Evolutionary conservation across 1,140 invertebrate species (phyloP).

Genomic region (Batillaria attramentaria): DNA sequence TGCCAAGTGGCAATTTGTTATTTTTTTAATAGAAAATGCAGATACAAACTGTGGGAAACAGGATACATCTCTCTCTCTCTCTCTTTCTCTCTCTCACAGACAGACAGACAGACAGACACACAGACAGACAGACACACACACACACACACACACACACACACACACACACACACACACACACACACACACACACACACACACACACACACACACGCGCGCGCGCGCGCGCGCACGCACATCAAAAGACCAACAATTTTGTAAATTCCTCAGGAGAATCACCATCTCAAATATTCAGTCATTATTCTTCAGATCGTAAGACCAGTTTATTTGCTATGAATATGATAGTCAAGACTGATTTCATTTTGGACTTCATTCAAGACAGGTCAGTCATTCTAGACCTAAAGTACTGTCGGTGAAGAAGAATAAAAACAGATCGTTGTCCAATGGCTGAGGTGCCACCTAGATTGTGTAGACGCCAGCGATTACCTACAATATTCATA

Average conservation of each 20-base stretch:
- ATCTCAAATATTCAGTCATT: background rate
- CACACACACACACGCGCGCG: background rate
- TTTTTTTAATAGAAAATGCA: background rate
- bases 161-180: background rate
- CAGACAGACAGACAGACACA: constrained; percentile 14
- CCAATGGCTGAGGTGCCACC: too few relatives aligned
- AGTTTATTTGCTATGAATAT: background rate
- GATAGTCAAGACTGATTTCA: background rate
- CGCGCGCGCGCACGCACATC: background rate
- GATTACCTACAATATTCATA: background rate
- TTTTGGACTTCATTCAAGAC: background rate
- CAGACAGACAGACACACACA: constrained; percentile 14
- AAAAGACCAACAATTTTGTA: background rate
- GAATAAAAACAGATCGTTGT: too few relatives aligned
- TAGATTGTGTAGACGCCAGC: background rate
- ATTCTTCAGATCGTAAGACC: background rate
- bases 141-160: background rate
- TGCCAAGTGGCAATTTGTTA: background rate
- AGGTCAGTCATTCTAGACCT: background rate
- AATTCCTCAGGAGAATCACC: background rate
- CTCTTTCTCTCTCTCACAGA: too few relatives aligned
- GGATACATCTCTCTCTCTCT: too few relatives aligned
- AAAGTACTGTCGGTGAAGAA: background rate
- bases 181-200: background rate
- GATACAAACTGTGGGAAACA: background rate